Percentiles rank a stretch among this genome's conserved stretches.
phyloP scores from a whole-genome alignment of 2,888 invertebrate species.

The Nesidiocoris tenuis region DNA sequence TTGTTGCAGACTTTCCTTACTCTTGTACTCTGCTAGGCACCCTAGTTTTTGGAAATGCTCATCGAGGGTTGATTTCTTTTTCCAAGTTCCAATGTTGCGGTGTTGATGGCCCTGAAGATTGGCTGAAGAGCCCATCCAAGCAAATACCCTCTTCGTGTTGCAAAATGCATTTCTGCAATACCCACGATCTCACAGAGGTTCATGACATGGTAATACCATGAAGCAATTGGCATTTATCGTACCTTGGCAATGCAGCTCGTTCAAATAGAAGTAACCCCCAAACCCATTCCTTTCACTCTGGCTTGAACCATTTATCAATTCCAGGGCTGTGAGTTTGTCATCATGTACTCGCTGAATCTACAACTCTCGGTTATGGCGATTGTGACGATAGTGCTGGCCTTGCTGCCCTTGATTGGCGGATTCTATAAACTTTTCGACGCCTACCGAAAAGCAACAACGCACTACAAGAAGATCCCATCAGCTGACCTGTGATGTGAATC shows the following conservation, averaged over 20 bases:
- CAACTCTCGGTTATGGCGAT: conserved; percentile 26
- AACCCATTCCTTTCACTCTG: too few relatives aligned
- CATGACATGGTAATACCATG: conserved; percentile 31
- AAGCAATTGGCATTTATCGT: too few relatives aligned
- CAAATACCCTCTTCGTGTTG: conserved; percentile 33
- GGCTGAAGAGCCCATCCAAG: conserved; percentile 32
- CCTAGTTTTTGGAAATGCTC: too few relatives aligned
- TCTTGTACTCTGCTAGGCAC: too few relatives aligned
- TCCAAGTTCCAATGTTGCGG: conserved; percentile 35
- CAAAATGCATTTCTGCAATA: conserved; percentile 13
- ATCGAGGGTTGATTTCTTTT: background rate
- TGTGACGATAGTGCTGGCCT: conserved; percentile 17
- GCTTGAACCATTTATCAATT: too few relatives aligned
- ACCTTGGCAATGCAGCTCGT: too few relatives aligned
- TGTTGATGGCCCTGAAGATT: conserved; percentile 26
- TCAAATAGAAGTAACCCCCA: too few relatives aligned
- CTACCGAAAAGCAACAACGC: background rate
- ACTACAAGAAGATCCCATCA: conserved; percentile 9
- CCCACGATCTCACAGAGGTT: conserved; percentile 8
- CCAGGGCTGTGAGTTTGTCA: conserved; percentile 34
- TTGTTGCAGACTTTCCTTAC: too few relatives aligned
- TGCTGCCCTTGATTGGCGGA: conserved; percentile 22
- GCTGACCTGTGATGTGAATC: background rate
- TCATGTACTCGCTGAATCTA: conserved; percentile 34
- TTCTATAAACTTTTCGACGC: conserved; percentile 19